Conservation (phyloP, 2,113 vertebrate genomes). For the Sarotherodon lohbergeri region DNA sequence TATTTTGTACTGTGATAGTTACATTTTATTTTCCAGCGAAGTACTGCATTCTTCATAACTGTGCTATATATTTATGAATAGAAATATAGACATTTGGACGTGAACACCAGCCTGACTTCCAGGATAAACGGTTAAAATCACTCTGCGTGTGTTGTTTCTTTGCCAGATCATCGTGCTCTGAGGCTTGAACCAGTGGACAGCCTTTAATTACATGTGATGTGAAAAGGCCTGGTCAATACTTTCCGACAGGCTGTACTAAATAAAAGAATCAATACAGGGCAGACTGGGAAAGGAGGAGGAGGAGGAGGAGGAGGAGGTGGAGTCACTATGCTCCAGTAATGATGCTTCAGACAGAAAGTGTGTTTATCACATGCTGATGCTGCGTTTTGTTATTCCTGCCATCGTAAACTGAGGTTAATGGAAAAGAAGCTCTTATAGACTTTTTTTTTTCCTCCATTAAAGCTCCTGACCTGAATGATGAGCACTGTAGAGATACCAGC, state of each 20-base stretch:
- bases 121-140: not conserved
- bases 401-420: not conserved
- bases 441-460: not conserved
- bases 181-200: constrained; percentile 1
- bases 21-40: not conserved
- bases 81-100: not conserved
- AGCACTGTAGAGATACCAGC: constrained; percentile 82
- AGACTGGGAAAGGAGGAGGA: constrained; percentile 2
- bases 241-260: constrained; percentile 54
- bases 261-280: constrained; percentile 48
- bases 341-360: not conserved
- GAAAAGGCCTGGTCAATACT: constrained; percentile 59
- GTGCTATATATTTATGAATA: not conserved
- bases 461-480: not conserved
- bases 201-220: constrained; percentile 44
- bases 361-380: not conserved
- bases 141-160: not conserved
- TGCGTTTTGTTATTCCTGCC: not conserved
- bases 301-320: constrained; percentile 13
- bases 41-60: not conserved
- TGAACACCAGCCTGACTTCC: not conserved
- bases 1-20: not conserved
- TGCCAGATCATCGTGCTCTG: not conserved
- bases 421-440: not conserved
- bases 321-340: not conserved